These are phyloP conservation scores for Rhagologus leucostigma DNA, from an alignment of 2,113 vertebrate species.

Conservation along the genomic window DNA sequence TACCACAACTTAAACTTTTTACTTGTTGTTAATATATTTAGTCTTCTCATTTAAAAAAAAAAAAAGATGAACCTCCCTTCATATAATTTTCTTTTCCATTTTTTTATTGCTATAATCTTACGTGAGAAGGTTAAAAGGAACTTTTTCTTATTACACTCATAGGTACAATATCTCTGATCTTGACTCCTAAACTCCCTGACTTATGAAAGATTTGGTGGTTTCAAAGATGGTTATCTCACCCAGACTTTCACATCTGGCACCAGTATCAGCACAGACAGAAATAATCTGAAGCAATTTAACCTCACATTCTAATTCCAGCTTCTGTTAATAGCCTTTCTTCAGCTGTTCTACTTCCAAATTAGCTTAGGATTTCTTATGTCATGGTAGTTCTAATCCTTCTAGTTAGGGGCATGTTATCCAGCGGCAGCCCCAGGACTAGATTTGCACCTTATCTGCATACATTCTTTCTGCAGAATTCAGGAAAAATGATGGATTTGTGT, in stretches of 20 bases:
- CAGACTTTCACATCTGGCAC: constrained; percentile 49
- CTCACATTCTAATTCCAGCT: constrained; percentile 37
- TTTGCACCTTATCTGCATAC: not conserved
- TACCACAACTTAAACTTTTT: not conserved
- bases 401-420: constrained; percentile 26
- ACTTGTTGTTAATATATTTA: not conserved
- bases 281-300: constrained; percentile 53
- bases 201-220: constrained; percentile 4
- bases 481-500: not conserved
- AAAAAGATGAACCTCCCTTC: not conserved
- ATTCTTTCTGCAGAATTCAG: not conserved
- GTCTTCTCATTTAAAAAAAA: not conserved
- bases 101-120: not conserved
- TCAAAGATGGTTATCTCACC: not conserved
- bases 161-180: not conserved
- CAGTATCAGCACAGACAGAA: constrained; percentile 21
- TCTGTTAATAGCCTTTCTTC: constrained; percentile 54
- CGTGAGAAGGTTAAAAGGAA: not conserved
- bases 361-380: constrained; percentile 48
- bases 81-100: not conserved
- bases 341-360: constrained; percentile 52
- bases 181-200: not conserved
- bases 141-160: not conserved
- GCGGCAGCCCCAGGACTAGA: not conserved
- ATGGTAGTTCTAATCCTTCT: constrained; percentile 48